phyloP scores from a whole-genome alignment of 2,113 vertebrate genomes.

The Pterophyllum scalare region DNA sequence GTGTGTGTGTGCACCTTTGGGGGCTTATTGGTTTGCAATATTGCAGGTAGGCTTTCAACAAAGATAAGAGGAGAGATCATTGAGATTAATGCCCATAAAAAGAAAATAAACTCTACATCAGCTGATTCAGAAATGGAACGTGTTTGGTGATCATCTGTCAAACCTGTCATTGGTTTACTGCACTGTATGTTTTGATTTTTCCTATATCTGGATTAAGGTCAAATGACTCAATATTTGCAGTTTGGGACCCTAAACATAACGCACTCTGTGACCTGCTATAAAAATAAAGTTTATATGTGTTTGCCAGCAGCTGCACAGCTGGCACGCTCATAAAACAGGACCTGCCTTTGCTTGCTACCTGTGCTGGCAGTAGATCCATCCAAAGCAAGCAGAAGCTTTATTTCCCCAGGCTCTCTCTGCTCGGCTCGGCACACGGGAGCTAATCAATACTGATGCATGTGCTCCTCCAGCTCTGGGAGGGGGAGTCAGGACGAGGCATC shows the following conservation, averaged over 20 bases:
- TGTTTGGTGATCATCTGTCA: not conserved
- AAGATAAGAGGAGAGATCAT: conserved; percentile 7
- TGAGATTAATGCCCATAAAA: not conserved
- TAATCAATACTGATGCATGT: conserved; percentile 58
- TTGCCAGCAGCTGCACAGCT: conserved; percentile 16
- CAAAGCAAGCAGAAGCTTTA: conserved; percentile 16
- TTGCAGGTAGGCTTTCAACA: conserved; percentile 32
- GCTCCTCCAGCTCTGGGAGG: not conserved
- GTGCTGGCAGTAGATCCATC: conserved; percentile 2
- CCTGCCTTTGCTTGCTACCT: not conserved
- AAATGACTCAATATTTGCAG: not conserved
- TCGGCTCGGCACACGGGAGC: conserved; percentile 34
- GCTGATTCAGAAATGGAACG: not conserved
- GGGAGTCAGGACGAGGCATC: not conserved
- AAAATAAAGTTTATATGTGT: conserved; percentile 11
- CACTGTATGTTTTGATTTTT: not conserved
- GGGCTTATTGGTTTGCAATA: conserved; percentile 14
- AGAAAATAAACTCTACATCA: accelerated
- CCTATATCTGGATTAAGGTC: not conserved
- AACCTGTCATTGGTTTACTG: not conserved
- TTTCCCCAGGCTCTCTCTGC: conserved; percentile 56
- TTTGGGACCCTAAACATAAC: not conserved
- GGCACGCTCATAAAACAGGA: not conserved
- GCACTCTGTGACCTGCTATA: not conserved
- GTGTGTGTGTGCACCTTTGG: not conserved